Conservation (phyloP, 2,113 vertebrate genomes). For the Sclerurus mexicanus region DNA sequence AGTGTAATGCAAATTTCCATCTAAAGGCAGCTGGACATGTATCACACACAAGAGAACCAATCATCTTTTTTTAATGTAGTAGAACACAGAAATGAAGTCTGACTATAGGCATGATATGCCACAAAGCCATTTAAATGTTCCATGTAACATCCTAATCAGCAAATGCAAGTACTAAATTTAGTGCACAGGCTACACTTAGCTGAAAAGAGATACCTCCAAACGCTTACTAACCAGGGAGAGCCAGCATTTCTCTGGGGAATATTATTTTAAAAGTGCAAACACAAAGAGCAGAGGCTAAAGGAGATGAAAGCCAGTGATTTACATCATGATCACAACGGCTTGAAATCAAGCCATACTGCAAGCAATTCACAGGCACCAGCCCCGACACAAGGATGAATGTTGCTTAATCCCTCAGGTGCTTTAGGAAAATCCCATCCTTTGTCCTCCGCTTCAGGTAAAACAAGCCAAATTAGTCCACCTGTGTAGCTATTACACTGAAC, state of each 20-base stretch:
- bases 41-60: not conserved
- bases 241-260: constrained; percentile 11
- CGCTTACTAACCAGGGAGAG: not conserved
- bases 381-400: not conserved
- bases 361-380: not conserved
- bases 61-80: not conserved
- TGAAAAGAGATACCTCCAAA: constrained; percentile 38
- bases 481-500: not conserved
- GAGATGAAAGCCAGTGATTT: constrained; percentile 23
- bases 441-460: not conserved
- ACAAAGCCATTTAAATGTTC: constrained; percentile 26
- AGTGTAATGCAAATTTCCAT: not conserved
- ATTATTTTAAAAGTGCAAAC: constrained; percentile 9
- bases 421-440: constrained; percentile 22
- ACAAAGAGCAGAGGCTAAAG: not conserved
- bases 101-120: not conserved
- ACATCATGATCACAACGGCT: not conserved
- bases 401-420: not conserved
- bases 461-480: not conserved
- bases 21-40: not conserved
- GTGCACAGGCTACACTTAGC: constrained; percentile 22
- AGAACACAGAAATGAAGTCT: not conserved
- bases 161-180: constrained; percentile 32
- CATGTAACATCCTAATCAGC: constrained; percentile 10
- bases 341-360: not conserved